Percentiles rank a stretch among this genome's conserved stretches.
These are phyloP conservation scores for Montipora sp. DNA, from an alignment of 64 coral and sea anemone species.

Conservation along the genomic window DNA sequence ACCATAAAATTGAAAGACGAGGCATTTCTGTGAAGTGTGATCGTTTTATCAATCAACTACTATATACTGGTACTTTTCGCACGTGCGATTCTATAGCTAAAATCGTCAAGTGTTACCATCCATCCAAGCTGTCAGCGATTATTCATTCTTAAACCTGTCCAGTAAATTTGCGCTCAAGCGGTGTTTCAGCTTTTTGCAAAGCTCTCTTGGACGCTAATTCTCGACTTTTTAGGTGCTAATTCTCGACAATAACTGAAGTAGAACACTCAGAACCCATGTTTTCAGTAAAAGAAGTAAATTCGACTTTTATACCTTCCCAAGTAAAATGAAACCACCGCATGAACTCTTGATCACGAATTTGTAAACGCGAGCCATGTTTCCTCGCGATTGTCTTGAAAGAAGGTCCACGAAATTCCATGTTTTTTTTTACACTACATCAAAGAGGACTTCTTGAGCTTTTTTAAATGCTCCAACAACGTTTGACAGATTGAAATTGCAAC, in stretches of 20 bases:
- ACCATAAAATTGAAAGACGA: background rate
- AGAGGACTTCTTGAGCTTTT: background rate
- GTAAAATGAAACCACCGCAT: slow-evolving; percentile 32
- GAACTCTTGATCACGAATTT: background rate
- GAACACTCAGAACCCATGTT: too few species aligned
- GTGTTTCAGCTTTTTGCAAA: too few species aligned
- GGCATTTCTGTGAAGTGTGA: background rate
- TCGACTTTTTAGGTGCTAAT: background rate
- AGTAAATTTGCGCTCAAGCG: too few species aligned
- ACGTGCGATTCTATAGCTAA: background rate
- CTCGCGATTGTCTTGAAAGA: background rate
- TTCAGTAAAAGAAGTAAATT: background rate
- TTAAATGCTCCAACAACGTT: background rate
- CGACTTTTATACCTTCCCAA: slow-evolving; percentile 26
- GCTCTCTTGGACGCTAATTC: too few species aligned
- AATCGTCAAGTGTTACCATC: background rate
- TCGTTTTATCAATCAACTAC: too few species aligned
- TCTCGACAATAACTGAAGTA: background rate
- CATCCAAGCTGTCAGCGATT: background rate
- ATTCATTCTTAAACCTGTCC: too few species aligned
- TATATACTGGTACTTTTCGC: background rate
- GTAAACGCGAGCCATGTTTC: background rate
- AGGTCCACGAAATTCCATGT: background rate
- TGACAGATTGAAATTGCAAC: background rate
- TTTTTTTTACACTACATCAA: background rate